These are phyloP conservation scores for Spongilla lacustris DNA, from an alignment of 37 sponge, comb jelly and placozoan genomes.

Conservation along the genomic window DNA sequence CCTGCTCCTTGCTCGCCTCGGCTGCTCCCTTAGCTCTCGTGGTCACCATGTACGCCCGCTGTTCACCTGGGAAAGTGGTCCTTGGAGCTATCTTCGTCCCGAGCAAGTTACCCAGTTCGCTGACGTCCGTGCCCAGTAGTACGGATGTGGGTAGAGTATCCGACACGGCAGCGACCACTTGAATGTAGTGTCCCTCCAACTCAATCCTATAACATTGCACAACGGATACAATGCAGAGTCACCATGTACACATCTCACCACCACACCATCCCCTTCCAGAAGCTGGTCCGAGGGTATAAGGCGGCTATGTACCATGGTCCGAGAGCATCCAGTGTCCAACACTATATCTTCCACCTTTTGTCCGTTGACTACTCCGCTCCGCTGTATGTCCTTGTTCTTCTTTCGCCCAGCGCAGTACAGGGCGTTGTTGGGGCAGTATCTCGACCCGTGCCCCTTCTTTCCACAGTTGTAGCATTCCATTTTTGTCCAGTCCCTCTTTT, in stretches of 20 bases:
- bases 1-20: background rate
- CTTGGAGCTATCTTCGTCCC: background rate
- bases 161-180: constrained; percentile 28
- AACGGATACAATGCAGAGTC: constrained; percentile 25
- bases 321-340: constrained; percentile 21
- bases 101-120: background rate
- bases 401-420: background rate
- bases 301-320: constrained; percentile 29
- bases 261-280: constrained; percentile 12
- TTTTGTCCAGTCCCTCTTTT: background rate
- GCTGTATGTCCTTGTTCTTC: no score
- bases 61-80: background rate
- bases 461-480: constrained; percentile 13
- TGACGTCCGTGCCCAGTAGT: constrained; percentile 27
- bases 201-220: constrained; percentile 7
- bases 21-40: constrained; percentile 24
- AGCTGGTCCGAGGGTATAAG: constrained; percentile 17
- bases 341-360: background rate
- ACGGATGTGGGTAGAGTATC: constrained; percentile 29
- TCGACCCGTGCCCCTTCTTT: background rate
- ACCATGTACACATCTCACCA: constrained; percentile 41
- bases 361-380: no score
- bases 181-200: background rate
- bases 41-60: background rate
- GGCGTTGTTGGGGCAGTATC: background rate